Evolutionary conservation across 2,797 vertebrate species (phyloP), one percentile per base, ranked within the genome.

Genomic region (Sylvilagus floridanus): DNA sequence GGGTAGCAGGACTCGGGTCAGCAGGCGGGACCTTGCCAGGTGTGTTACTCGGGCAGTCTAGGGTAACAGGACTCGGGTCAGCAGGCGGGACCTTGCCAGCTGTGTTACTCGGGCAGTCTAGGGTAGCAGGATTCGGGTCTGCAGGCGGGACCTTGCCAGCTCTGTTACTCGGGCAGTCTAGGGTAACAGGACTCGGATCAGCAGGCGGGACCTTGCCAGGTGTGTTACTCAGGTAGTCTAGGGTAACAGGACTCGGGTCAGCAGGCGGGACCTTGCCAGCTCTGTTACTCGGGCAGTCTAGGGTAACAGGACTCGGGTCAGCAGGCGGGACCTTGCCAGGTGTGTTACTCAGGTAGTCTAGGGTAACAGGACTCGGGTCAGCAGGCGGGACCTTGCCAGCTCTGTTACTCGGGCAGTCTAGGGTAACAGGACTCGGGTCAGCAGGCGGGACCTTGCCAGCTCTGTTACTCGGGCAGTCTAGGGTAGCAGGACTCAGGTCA

Each of bases 1-100:
- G n/a, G 42, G 30, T 50, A 13, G 26, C 35, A 7, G 63, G 16
- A 50, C 32, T 79, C 11, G n/a, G 76, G 73, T n/a, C 68, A 84
- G 62, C 16, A 5, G 32, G 88, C 0, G 0, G 60, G n/a, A n/a
- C n/a, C 47, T 32, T 9, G 32, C 0, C 54, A 9, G 35, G 63
- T 81, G 19, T 16, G 12, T 62, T 32, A 16, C 4, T 16, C 24
- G 78, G 81, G 2, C 69, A 65, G 47, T 24, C 65, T 30, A n/a
- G n/a, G 42, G 30, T 50, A 13, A 26, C 35, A 7, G 63, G 16
- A 50, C 32, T 79, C 11, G n/a, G 76, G 73, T n/a, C 68, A 84
- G 62, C 16, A 5, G 32, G 88, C 0, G 0, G 60, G n/a, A n/a
- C n/a, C 47, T 32, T 9, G 32, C 0, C 54, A 9, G 35, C 69